Percentiles rank a stretch among this genome's conserved stretches.
Conservation (phyloP, 2,113 vertebrate species). For the Agelaius tricolor region DNA sequence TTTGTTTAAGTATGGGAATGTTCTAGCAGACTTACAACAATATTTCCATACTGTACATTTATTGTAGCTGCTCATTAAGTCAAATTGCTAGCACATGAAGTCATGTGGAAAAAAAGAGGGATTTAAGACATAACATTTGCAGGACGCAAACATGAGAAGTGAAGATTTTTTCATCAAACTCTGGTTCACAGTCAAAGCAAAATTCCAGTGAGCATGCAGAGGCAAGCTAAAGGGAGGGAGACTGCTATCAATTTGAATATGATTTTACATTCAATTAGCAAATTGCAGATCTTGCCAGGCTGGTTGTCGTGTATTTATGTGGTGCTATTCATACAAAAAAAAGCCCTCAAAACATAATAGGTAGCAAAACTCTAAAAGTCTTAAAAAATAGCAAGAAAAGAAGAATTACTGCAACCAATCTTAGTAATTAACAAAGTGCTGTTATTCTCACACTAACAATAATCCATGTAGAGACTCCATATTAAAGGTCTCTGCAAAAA, state of each 20-base stretch:
- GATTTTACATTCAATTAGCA: not conserved
- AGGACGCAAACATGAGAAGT: slow-evolving; percentile 40
- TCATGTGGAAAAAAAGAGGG: slow-evolving; percentile 15
- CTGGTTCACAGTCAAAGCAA: slow-evolving; percentile 44
- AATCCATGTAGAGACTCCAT: not conserved
- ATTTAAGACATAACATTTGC: slow-evolving; percentile 56
- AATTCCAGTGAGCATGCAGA: slow-evolving; percentile 9
- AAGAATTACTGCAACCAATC: not conserved
- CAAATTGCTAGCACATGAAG: slow-evolving; percentile 59
- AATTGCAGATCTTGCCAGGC: not conserved
- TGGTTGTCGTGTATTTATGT: not conserved
- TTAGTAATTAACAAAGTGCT: not conserved
- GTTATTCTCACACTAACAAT: not conserved
- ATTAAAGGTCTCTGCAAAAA: not conserved
- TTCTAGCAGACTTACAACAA: slow-evolving; percentile 33
- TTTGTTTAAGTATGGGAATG: slow-evolving; percentile 31
- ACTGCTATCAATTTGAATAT: slow-evolving; percentile 12
- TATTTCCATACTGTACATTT: slow-evolving; percentile 53
- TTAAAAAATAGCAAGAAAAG: not conserved
- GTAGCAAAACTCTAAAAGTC: not conserved
- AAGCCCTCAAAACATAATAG: not conserved
- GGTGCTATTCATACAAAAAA: not conserved
- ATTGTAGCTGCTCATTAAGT: slow-evolving; percentile 58
- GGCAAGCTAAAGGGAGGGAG: not conserved
- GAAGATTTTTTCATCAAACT: slow-evolving; percentile 24